Evolutionary conservation across 2,888 invertebrate genomes (phyloP), one percentile per base, ranked within the genome.

Genomic region (Tetrapedia diversipes): DNA sequence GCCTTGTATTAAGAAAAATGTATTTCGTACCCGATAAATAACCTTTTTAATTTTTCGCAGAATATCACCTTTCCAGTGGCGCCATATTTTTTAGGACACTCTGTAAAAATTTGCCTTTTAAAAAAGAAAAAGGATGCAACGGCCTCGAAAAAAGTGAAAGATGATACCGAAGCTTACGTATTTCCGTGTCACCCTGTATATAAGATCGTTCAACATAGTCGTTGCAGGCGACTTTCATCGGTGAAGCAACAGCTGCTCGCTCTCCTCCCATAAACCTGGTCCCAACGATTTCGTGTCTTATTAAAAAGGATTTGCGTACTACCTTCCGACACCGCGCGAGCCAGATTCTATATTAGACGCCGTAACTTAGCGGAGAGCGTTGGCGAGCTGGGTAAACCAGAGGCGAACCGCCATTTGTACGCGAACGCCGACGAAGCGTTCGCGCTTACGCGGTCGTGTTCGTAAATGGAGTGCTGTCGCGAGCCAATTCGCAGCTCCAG

Each of bases 291-390:
- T 57, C 41, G 45, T 34, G 57, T 66, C 60, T 47, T 66, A 75
- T 75, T 76, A 63, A 63, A 59, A 82, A 76, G 74, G 61, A 68
- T 76, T 65, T 64, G 45, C 73, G 43, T 37, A 41, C 27, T 32
- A 76, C 54, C 53, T 71, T 49, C 27, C 51, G 47, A 34, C 45
- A 45, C 43, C 11, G 47, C 54, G 45, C 61, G 57, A 75, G 57
- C 57, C 43, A 47, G 64, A 73, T 74, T 77, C 73, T 56, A 80
- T 72, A 85, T 84, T 75, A 59, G 56, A 71, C 60, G 64, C 74
- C 47, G 45, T 72, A 85, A 84, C 47, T 82, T 63, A 82, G 24
- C 45, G 24, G 61, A 51, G 61, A 51, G 45, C 43, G 49, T 34
- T 66, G 68, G 34, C 53, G 45, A 16, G 74, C 49, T 61, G n/a